Conservation (phyloP, 2,888 invertebrate species). For the Dynastes grantii region DNA sequence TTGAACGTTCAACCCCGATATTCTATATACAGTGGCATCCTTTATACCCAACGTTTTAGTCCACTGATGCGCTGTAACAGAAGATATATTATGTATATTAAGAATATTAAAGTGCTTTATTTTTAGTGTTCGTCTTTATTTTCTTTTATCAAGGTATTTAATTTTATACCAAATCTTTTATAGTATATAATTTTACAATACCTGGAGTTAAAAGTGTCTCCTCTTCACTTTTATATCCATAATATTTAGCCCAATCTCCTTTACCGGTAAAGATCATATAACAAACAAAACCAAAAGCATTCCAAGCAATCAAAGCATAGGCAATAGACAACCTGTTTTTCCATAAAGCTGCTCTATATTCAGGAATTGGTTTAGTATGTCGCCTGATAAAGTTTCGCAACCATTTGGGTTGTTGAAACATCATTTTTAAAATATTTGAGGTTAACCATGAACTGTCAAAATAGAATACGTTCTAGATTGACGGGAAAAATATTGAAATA, state of each 20-base stretch:
- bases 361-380: constrained; percentile 71
- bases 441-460: not conserved
- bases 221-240: constrained; percentile 73
- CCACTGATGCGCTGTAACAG: constrained; percentile 73
- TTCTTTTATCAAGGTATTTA: not conserved
- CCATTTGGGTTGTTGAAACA: constrained; percentile 71
- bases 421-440: constrained; percentile 4
- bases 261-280: constrained; percentile 77
- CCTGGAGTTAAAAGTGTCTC: constrained; percentile 75
- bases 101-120: constrained; percentile 51
- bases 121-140: constrained; percentile 49
- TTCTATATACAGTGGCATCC: constrained; percentile 74
- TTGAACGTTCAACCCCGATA: constrained; percentile 71
- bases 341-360: constrained; percentile 74
- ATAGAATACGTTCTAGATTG: not conserved
- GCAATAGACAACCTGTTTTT: constrained; percentile 76
- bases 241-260: constrained; percentile 77
- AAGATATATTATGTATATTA: constrained; percentile 28
- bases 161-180: not conserved
- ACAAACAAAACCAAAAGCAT: constrained; percentile 78
- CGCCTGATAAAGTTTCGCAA: constrained; percentile 71
- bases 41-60: constrained; percentile 74
- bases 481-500: too few relatives aligned
- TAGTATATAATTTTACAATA: constrained; percentile 60
- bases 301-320: constrained; percentile 81